Evolutionary conservation across 2,797 vertebrate genomes (phyloP).

Genomic region (Tokudaia tokunoshimensis): DNA sequence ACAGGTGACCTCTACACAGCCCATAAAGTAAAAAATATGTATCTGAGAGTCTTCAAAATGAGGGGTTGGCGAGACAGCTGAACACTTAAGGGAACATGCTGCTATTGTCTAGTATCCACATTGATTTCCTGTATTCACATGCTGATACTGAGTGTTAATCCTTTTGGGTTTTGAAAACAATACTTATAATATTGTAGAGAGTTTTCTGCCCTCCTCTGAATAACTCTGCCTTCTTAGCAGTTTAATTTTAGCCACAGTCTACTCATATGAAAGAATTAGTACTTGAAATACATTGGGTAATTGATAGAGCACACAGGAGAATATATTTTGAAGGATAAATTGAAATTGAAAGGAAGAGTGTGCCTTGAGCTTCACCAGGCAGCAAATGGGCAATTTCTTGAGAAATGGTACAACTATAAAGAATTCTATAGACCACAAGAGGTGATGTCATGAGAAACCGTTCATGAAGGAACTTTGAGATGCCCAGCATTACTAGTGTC

Average conservation of each 20-base stretch:
- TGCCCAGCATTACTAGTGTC: background rate
- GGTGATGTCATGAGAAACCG: background rate
- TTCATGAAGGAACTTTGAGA: background rate
- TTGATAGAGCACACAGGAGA: background rate
- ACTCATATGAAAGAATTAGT: background rate
- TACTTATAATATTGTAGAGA: background rate
- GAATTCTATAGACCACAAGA: background rate
- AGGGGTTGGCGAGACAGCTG: background rate
- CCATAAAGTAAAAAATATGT: background rate
- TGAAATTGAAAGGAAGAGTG: background rate
- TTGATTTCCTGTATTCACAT: background rate
- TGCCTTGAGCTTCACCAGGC: background rate
- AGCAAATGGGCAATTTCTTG: background rate
- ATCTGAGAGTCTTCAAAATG: background rate
- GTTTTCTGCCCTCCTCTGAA: constrained; percentile 9
- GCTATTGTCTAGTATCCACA: background rate
- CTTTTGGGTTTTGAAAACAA: background rate
- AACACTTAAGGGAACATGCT: no score
- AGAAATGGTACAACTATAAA: background rate
- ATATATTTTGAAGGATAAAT: background rate
- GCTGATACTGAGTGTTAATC: background rate
- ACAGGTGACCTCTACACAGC: background rate
- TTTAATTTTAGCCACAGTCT: background rate
- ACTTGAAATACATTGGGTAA: background rate
- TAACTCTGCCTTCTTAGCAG: background rate